Percentiles rank a stretch among this genome's conserved stretches.
These are phyloP conservation scores for Lepidocyrtoides sp. DNA, from an alignment of 2,888 invertebrate species.

Conservation along the genomic window DNA sequence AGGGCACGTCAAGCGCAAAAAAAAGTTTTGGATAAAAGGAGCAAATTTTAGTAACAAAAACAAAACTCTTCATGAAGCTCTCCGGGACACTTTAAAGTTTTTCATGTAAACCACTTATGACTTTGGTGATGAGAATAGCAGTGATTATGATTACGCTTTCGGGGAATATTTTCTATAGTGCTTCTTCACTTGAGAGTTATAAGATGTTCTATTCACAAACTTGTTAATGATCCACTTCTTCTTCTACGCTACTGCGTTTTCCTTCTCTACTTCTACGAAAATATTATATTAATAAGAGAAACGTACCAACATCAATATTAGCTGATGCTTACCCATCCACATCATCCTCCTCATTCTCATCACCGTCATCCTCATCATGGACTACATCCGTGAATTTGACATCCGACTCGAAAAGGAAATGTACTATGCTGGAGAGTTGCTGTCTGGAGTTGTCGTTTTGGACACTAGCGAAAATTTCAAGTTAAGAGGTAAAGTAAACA, in stretches of 20 bases:
- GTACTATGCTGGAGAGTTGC: slow-evolving; percentile 92
- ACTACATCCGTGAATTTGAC: slow-evolving; percentile 92
- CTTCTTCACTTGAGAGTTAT: too few species aligned
- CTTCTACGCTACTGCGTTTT: too few species aligned
- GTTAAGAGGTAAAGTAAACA: slow-evolving; percentile 89
- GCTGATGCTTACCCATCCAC: not conserved
- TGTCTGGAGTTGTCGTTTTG: slow-evolving; percentile 90
- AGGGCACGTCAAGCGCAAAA: too few species aligned
- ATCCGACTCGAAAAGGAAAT: slow-evolving; percentile 92
- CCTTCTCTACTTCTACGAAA: too few species aligned
- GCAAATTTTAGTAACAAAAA: too few species aligned
- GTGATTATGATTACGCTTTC: too few species aligned
- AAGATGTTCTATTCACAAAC: too few species aligned
- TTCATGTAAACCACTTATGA: not conserved
- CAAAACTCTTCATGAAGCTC: too few species aligned
- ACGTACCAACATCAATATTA: not conserved
- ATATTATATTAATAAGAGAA: not conserved
- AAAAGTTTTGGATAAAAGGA: too few species aligned
- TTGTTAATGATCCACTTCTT: not conserved
- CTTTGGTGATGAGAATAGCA: not conserved
- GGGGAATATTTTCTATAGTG: too few species aligned
- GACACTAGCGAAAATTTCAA: slow-evolving; percentile 92
- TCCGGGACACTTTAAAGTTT: too few species aligned
- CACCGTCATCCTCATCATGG: slow-evolving; percentile 88
- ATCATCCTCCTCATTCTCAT: too few species aligned